Conservation (phyloP, 2,797 vertebrate genomes). For the Rhadinocentrus ornatus region DNA sequence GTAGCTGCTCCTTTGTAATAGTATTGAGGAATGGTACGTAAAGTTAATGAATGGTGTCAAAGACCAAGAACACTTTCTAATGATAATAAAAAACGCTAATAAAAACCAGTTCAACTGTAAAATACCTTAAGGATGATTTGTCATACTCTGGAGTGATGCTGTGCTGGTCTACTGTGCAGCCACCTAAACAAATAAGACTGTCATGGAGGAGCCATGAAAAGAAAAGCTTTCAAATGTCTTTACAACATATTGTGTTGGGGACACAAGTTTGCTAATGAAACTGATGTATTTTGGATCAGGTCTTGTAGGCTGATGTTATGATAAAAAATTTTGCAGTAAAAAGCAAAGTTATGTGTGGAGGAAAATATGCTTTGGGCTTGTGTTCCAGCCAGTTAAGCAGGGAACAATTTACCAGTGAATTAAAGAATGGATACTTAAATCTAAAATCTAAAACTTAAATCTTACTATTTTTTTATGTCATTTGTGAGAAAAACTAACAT, state of each 20-base stretch:
- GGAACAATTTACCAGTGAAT: background rate
- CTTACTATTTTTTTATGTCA: no score
- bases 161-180: background rate
- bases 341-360: background rate
- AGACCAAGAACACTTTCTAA: background rate
- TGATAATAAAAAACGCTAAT: background rate
- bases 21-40: background rate
- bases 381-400: conserved; percentile 10
- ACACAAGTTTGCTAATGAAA: background rate
- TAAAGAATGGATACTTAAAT: background rate
- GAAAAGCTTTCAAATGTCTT: background rate
- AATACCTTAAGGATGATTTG: no score
- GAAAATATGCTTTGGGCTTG: conserved; percentile 58
- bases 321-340: background rate
- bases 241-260: background rate
- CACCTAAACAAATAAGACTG: background rate
- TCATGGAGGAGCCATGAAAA: background rate
- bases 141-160: background rate
- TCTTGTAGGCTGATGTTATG: background rate
- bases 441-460: no score
- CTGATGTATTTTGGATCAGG: background rate
- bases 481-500: background rate
- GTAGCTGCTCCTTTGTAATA: background rate
- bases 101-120: no score
- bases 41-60: background rate